Evolutionary conservation across 2,888 invertebrate species (phyloP).

Genomic region (Noctua janthina): DNA sequence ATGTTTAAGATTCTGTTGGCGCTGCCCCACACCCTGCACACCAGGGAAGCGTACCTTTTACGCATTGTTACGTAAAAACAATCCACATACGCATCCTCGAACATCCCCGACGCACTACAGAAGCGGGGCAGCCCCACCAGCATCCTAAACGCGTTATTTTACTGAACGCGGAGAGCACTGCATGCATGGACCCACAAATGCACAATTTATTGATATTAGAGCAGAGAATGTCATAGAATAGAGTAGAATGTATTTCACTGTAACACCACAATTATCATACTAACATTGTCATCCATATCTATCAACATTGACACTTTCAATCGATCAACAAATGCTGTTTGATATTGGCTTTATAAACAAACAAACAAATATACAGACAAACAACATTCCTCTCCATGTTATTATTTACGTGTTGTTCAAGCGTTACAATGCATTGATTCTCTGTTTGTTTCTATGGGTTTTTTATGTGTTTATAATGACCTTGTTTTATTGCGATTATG

Average conservation of each 20-base stretch:
- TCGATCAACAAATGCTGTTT: conserved; percentile 23
- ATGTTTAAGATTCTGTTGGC: too few relatives aligned
- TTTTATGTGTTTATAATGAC: conserved; percentile 12
- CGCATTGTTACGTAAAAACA: too few relatives aligned
- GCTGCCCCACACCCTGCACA: too few relatives aligned
- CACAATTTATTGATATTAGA: neutral
- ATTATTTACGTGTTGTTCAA: conserved; percentile 33
- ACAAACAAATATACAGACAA: conserved; percentile 23
- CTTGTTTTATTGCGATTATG: conserved; percentile 4
- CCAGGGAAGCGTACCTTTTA: too few relatives aligned
- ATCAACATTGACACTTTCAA: conserved; percentile 7
- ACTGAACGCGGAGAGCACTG: too few relatives aligned
- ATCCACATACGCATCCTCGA: too few relatives aligned
- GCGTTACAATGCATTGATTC: conserved; percentile 20
- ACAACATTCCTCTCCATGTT: conserved; percentile 50
- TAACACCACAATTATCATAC: neutral
- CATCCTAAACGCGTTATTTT: too few relatives aligned
- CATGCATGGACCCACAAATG: too few relatives aligned
- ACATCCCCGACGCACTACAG: too few relatives aligned
- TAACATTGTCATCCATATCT: neutral
- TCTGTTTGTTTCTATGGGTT: neutral
- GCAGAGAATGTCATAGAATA: neutral
- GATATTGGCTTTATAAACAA: conserved; percentile 3
- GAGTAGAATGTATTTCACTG: too few relatives aligned
- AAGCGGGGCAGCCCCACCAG: too few relatives aligned